phyloP scores from a whole-genome alignment of 2,888 invertebrate species.

The Ommatoiulus sabulosus region DNA sequence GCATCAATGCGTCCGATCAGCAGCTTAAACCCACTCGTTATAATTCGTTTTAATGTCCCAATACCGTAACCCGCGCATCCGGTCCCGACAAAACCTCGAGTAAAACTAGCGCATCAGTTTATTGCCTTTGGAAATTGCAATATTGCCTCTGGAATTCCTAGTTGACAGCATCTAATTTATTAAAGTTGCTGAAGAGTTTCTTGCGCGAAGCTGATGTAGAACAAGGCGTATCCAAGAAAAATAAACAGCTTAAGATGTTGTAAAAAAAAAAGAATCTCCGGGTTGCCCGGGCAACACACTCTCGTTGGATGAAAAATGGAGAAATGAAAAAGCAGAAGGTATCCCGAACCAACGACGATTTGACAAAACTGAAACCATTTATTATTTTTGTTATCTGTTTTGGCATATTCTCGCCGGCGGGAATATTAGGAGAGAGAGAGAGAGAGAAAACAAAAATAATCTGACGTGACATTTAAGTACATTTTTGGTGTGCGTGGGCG shows the following conservation, averaged over 20 bases:
- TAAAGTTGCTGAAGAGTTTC: background rate
- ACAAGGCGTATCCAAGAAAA: background rate
- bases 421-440: background rate
- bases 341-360: background rate
- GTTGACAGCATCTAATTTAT: background rate
- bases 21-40: no score
- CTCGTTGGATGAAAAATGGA: background rate
- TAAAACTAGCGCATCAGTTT: no score
- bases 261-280: background rate
- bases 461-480: background rate
- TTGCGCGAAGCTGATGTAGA: background rate
- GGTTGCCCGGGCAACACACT: background rate
- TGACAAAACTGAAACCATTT: background rate
- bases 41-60: no score
- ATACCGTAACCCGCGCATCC: no score
- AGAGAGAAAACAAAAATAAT: background rate
- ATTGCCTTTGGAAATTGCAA: no score
- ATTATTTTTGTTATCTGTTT: background rate
- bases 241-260: background rate
- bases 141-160: background rate
- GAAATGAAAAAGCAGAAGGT: background rate
- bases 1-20: no score
- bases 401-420: background rate
- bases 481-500: background rate
- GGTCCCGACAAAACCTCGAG: no score